Conservation (phyloP, 2,888 invertebrate species). For the Fabriciana adippe region DNA sequence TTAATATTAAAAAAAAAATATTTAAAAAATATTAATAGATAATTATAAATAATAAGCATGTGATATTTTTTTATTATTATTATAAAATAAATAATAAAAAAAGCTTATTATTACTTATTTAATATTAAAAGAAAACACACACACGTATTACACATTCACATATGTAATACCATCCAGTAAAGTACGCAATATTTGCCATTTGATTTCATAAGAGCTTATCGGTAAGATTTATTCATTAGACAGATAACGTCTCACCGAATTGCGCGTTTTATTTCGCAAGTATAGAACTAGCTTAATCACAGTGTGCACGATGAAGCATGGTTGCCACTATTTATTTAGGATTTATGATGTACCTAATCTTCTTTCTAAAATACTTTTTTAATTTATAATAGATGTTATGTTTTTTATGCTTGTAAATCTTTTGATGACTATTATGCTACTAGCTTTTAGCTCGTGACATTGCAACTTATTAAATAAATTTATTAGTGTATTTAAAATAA, state of each 20-base stretch:
- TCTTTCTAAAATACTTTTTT: conserved; percentile 15
- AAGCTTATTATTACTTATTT: too few species aligned
- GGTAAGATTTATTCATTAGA: conserved; percentile 14
- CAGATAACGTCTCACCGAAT: conserved; percentile 7
- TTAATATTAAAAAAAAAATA: too few species aligned
- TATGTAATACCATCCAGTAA: not conserved
- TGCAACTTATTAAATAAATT: too few species aligned
- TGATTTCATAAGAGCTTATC: conserved; percentile 12
- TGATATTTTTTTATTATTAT: too few species aligned
- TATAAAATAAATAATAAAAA: too few species aligned
- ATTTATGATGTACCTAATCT: conserved; percentile 24
- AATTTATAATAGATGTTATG: conserved; percentile 13
- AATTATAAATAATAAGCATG: too few species aligned
- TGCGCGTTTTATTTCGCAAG: conserved; percentile 36
- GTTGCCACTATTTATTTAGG: conserved; percentile 24
- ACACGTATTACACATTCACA: too few species aligned
- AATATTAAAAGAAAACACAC: not conserved
- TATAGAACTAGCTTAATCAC: conserved; percentile 26
- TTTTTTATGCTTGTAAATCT: not conserved
- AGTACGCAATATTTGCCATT: conserved; percentile 13
- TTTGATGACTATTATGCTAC: not conserved
- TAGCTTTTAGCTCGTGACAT: too few species aligned
- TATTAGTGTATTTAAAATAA: too few species aligned
- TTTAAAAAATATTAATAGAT: too few species aligned
- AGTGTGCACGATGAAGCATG: conserved; percentile 22